phyloP scores from a whole-genome alignment of 2,888 invertebrate species.

The Gymnosoma rotundatum region DNA sequence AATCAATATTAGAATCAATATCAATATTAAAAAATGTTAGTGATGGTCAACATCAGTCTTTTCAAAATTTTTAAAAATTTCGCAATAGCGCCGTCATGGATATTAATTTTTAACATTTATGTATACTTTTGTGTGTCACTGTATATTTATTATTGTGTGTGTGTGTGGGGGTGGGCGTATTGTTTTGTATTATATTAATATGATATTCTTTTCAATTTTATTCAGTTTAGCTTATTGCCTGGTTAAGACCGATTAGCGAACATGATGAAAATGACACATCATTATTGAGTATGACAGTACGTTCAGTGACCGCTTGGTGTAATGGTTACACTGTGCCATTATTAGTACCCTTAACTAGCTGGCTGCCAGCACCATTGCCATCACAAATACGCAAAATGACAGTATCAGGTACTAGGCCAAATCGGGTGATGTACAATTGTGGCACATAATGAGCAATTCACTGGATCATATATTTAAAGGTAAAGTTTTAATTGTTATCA shows the following conservation, averaged over 20 bases:
- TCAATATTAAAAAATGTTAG: too few species aligned
- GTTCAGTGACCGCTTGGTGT: slow-evolving; percentile 96
- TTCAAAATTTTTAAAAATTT: too few species aligned
- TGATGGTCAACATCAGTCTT: too few species aligned
- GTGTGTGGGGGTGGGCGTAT: too few species aligned
- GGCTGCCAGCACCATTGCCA: slow-evolving; percentile 87
- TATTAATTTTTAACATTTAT: too few species aligned
- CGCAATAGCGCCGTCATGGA: too few species aligned
- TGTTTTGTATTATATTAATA: not conserved
- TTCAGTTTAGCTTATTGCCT: slow-evolving; percentile 87
- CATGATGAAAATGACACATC: slow-evolving; percentile 84
- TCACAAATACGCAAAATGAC: slow-evolving; percentile 86
- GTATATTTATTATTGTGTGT: too few species aligned
- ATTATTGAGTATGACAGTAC: slow-evolving; percentile 87
- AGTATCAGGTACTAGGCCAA: slow-evolving; percentile 85
- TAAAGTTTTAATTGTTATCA: slow-evolving; percentile 75
- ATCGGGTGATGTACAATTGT: slow-evolving; percentile 88
- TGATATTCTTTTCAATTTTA: not conserved
- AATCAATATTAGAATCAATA: too few species aligned
- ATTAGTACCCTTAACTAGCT: slow-evolving; percentile 94
- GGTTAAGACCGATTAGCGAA: slow-evolving; percentile 90
- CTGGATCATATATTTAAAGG: slow-evolving; percentile 93
- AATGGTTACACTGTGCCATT: slow-evolving; percentile 93
- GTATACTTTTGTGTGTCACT: too few species aligned
- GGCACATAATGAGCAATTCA: slow-evolving; percentile 94